Base-by-base conservation (phyloP, 92 coral and sea anemone genomes). In the Heliopora coerulea region DNA sequence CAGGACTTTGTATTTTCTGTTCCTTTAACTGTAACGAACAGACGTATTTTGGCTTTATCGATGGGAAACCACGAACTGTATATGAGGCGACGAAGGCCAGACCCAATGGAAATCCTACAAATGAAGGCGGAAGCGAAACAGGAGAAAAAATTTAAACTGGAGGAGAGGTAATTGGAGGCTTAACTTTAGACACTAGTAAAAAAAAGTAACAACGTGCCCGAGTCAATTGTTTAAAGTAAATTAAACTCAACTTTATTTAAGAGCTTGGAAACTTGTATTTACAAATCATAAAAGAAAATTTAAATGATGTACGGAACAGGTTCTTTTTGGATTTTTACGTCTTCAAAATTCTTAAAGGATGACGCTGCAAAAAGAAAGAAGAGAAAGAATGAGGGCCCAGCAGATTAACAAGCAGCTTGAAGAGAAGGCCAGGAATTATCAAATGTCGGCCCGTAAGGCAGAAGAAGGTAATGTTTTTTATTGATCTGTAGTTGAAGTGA, bases 11-110 rank as follows among this genome's bases (percentile, higher is more conserved):
- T 68, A 18, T 68, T 68, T 68, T 2, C 39, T 18, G 75, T 68
- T 14, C 61, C 75, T 19, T 26, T 29, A 10, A 32, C 49, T 29
- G 27, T 30, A 1, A 68, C 75, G 18, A 88, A 88, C 78, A 91
- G 88, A 80, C 91, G 95, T 24, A 78, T 91, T 34, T 74, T 91
- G 79, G 97, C 95, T 21, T 81, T 91, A 49, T 92, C 96, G 40
- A 92, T 92, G 97, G 97, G 97, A 17, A 92, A 92, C 85, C 97
- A 92, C 42, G 97, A 92, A 66, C 80, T 92, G 65, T 92, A 89
- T 80, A 89, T 92, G 96, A 77, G 97, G 49, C 85, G 97, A 17
- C 66, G 97, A 59, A 85, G 84, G 50, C 90, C 89, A 19, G 97
- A 92, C 72, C 86, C 97, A 15, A 86, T 89, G 81, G 97, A 92